phyloP scores from a whole-genome alignment of 2,888 invertebrate species.

The Quadriops clusia region DNA sequence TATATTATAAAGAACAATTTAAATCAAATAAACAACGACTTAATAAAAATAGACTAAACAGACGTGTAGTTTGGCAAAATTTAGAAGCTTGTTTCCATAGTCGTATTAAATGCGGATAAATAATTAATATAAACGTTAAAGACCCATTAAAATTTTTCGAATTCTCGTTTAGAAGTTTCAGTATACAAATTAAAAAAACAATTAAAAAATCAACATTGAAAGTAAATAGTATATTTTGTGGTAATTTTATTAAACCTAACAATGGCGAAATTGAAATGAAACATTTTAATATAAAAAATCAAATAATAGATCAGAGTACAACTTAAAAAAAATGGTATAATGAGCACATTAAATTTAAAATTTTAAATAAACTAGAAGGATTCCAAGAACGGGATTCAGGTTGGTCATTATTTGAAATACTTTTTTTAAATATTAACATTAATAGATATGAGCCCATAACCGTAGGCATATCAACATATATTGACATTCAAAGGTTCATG shows the following conservation, averaged over 20 bases:
- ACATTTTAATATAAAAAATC: constrained; percentile 17
- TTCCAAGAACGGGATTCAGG: constrained; percentile 19
- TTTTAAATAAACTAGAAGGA: constrained; percentile 17
- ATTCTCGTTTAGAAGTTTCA: constrained; percentile 11
- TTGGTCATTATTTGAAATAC: constrained; percentile 16
- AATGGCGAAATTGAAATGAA: constrained; percentile 15
- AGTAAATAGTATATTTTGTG: constrained; percentile 13
- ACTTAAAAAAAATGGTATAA: constrained; percentile 15
- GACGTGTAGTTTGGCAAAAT: constrained; percentile 5
- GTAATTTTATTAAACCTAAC: constrained; percentile 13
- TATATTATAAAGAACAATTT: neutral
- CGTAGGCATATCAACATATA: constrained; percentile 14
- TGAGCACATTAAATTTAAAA: constrained; percentile 10
- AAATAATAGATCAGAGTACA: constrained; percentile 14
- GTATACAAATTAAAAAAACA: constrained; percentile 9
- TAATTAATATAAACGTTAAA: constrained; percentile 2
- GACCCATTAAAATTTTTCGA: constrained; percentile 4
- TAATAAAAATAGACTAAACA: constrained; percentile 1
- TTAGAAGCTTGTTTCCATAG: constrained; percentile 4
- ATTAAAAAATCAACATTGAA: constrained; percentile 9
- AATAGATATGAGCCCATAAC: constrained; percentile 11
- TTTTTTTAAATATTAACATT: constrained; percentile 12
- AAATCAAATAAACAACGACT: neutral
- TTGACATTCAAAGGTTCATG: constrained; percentile 13
- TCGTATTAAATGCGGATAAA: constrained; percentile 4